Conservation (phyloP, 2,888 invertebrate species). For the Yponomeuta evonymella region DNA sequence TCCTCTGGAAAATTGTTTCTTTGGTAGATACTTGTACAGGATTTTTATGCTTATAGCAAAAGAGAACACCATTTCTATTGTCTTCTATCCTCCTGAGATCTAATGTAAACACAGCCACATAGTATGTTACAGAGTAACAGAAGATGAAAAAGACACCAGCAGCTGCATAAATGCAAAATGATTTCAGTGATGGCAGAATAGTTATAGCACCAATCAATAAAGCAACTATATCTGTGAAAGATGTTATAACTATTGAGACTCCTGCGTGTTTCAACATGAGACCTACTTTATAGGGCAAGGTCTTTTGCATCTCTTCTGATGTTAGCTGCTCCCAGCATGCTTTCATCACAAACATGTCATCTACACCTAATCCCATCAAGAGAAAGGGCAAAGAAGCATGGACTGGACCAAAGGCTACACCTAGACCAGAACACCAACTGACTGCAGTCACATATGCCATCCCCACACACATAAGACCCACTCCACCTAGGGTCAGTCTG, state of each 20-base stretch:
- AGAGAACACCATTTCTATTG: slow-evolving; percentile 79
- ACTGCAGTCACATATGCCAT: slow-evolving; percentile 83
- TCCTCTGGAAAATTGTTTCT: slow-evolving; percentile 74
- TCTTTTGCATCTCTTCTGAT: slow-evolving; percentile 64
- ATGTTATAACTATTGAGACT: slow-evolving; percentile 89
- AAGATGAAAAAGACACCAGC: slow-evolving; percentile 85
- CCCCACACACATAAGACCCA: slow-evolving; percentile 83
- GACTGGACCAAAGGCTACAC: slow-evolving; percentile 86
- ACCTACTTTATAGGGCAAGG: slow-evolving; percentile 80
- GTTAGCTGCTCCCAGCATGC: slow-evolving; percentile 83
- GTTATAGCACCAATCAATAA: slow-evolving; percentile 87
- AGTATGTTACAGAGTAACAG: slow-evolving; percentile 86
- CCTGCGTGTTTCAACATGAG: slow-evolving; percentile 86
- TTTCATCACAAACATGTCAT: slow-evolving; percentile 91
- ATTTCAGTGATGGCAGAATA: slow-evolving; percentile 86
- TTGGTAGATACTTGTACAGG: slow-evolving; percentile 70
- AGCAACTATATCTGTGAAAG: slow-evolving; percentile 87
- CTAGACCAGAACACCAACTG: slow-evolving; percentile 82
- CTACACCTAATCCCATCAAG: slow-evolving; percentile 86
- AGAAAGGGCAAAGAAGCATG: slow-evolving; percentile 89
- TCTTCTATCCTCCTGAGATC: slow-evolving; percentile 80
- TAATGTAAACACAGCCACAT: slow-evolving; percentile 84
- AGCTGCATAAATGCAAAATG: slow-evolving; percentile 89
- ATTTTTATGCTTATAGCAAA: slow-evolving; percentile 79
- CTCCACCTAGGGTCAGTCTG: slow-evolving; percentile 79